Percentiles rank a stretch among this genome's conserved stretches.
Evolutionary conservation across 2,113 vertebrate species (phyloP).

Genomic region (Vanacampus margaritifer): DNA sequence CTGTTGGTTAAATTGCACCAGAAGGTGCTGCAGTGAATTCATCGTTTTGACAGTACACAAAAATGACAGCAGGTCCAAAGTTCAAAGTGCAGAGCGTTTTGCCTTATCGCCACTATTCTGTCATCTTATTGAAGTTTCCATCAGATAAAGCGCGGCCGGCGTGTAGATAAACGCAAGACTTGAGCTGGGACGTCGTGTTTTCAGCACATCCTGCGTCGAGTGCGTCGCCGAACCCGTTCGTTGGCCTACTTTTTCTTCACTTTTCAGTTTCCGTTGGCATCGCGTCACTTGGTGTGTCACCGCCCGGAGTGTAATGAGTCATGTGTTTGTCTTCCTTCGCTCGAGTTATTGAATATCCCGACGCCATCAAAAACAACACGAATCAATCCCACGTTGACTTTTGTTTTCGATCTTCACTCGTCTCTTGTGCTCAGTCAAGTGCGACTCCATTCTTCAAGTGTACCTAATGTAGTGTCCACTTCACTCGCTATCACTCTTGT

Average conservation of each 20-base stretch:
- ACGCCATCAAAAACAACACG: neutral
- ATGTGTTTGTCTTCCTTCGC: conserved; percentile 4
- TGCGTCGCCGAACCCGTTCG: neutral
- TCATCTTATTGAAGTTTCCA: neutral
- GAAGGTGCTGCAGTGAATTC: too few species aligned
- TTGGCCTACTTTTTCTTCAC: conserved; percentile 30
- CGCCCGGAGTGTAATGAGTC: conserved; percentile 21
- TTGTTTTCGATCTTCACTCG: too few species aligned
- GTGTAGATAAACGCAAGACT: neutral
- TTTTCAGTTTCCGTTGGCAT: neutral
- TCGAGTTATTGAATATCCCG: neutral
- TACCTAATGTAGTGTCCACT: neutral
- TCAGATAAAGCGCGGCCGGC: neutral
- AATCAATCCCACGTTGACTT: too few species aligned
- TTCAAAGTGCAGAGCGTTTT: neutral
- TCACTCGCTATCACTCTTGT: neutral
- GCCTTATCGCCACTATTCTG: neutral
- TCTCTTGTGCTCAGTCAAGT: too few species aligned
- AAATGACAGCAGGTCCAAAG: neutral
- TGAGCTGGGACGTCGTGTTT: neutral
- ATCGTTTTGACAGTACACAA: neutral
- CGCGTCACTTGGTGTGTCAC: conserved; percentile 14
- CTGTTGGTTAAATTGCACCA: too few species aligned
- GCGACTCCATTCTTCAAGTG: too few species aligned
- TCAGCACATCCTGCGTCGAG: neutral